Evolutionary conservation across 2,888 invertebrate genomes (phyloP).

Genomic region (Meliscaeva auricollis): DNA sequence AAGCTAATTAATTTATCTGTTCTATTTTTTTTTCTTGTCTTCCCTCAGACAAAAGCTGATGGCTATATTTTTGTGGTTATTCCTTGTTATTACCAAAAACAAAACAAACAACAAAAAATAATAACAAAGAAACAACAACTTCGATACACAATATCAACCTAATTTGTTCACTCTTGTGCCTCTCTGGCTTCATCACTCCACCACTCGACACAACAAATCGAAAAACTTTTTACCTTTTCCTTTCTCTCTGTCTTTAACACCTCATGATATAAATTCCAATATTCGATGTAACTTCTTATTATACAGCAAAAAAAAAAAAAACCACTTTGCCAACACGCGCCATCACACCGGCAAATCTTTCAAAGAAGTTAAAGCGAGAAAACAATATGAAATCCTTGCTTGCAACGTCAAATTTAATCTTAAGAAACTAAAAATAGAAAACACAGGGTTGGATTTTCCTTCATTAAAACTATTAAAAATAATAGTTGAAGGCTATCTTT

Average conservation of each 20-base stretch:
- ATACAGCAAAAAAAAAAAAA: constrained; percentile 20
- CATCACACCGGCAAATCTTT: constrained; percentile 31
- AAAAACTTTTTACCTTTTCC: constrained; percentile 66
- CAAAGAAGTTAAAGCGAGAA: constrained; percentile 38
- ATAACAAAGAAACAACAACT: constrained; percentile 15
- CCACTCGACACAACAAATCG: constrained; percentile 61
- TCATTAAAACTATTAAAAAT: too few relatives aligned
- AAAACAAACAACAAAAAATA: constrained; percentile 24
- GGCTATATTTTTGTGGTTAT: too few relatives aligned
- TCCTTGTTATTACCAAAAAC: constrained; percentile 21
- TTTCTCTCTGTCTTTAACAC: neutral
- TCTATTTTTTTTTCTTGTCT: constrained; percentile 3
- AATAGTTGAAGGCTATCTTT: too few relatives aligned
- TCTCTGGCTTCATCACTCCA: constrained; percentile 49
- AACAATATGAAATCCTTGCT: too few relatives aligned
- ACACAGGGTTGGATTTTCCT: too few relatives aligned
- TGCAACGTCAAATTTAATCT: constrained; percentile 56
- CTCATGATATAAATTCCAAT: constrained; percentile 52
- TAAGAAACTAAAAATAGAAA: constrained; percentile 28
- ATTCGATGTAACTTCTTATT: constrained; percentile 52
- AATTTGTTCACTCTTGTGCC: constrained; percentile 48
- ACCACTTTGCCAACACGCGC: constrained; percentile 25
- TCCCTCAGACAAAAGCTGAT: constrained; percentile 1
- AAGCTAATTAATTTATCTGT: constrained; percentile 68
- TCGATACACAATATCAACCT: constrained; percentile 64